A percentile compares a stretch with the other conserved stretches of the same genome.
Evolutionary conservation across 2,113 vertebrate genomes (phyloP).

Genomic region (Heteronetta atricapilla): DNA sequence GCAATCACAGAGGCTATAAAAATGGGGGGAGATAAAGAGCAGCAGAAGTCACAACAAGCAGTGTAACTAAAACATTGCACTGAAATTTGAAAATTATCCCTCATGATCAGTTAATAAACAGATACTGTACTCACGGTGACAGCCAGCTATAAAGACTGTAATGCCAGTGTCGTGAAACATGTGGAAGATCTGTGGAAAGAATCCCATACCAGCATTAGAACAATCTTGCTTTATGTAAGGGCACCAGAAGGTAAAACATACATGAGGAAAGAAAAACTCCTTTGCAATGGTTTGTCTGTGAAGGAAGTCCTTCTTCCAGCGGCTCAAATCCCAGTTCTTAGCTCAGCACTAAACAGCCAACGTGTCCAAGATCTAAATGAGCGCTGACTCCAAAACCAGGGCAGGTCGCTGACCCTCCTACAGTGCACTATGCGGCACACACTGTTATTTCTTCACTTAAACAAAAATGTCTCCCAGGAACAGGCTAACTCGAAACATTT

Average conservation of each 20-base stretch:
- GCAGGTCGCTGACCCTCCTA: not conserved
- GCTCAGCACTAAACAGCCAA: not conserved
- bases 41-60: not conserved
- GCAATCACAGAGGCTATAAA: conserved; percentile 59
- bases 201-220: not conserved
- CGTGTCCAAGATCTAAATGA: not conserved
- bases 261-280: not conserved
- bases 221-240: not conserved
- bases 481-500: not conserved
- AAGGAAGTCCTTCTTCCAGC: not conserved
- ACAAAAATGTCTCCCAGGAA: not conserved
- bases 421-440: not conserved
- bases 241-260: not conserved
- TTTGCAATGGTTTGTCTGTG: not conserved
- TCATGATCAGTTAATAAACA: not conserved
- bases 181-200: conserved; percentile 68
- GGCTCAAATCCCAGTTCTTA: not conserved
- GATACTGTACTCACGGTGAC: conserved; percentile 63
- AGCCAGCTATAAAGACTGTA: conserved; percentile 61
- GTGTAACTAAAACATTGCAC: not conserved
- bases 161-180: conserved; percentile 64
- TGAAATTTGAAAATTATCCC: not conserved
- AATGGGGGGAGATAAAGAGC: not conserved
- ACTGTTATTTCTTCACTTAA: not conserved
- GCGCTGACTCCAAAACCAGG: not conserved